Base-by-base conservation (phyloP, 2,888 invertebrate species). In the Cerceris ruficornis region DNA sequence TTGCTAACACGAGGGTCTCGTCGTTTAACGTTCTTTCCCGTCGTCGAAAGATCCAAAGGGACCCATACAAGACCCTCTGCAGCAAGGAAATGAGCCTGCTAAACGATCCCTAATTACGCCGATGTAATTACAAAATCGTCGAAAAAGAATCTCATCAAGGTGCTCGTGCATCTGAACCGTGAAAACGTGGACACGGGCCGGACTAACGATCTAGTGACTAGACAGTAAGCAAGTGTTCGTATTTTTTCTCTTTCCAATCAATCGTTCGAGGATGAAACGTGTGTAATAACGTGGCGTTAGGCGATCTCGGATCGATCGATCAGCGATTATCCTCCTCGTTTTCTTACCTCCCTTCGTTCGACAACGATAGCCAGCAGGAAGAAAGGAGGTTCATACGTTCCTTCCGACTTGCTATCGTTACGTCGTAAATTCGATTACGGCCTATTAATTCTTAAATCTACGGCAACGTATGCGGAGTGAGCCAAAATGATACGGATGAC, bases 151-250 rank as follows among this genome's bases (percentile, higher is more conserved):
- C n/a, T 2, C 9, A 0, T n/a, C 28, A 8, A 58, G 14, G 64
- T n/a, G 76, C 41, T 49, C 55, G 68, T 49, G 72, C 14, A 43
- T 72, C 66, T 66, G 8, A 46, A 61, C 67, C 66, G 49, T 43
- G 39, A 11, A 43, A 65, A 68, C 76, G 41, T 52, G 28, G 64
- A 62, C 71, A 73, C 82, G 80, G 75, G 75, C 62, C 62, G 58
- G 77, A 86, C 86, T 86, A 86, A 91, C 87, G 69, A 86, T 86
- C 90, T 91, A 90, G 80, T 91, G 91, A 91, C 91, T 91, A 91
- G 91, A 91, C 85, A 82, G 86, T 81, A 89, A 90, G 88, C 89
- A 87, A 90, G 88, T 88, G 86, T 83, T 85, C 77, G 71, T 76
- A 75, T 82, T 78, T 65, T 71, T 78, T 28, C 28, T 28, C 28